phyloP scores from a whole-genome alignment of 2,888 invertebrate species.

The Dioctria linearis region DNA sequence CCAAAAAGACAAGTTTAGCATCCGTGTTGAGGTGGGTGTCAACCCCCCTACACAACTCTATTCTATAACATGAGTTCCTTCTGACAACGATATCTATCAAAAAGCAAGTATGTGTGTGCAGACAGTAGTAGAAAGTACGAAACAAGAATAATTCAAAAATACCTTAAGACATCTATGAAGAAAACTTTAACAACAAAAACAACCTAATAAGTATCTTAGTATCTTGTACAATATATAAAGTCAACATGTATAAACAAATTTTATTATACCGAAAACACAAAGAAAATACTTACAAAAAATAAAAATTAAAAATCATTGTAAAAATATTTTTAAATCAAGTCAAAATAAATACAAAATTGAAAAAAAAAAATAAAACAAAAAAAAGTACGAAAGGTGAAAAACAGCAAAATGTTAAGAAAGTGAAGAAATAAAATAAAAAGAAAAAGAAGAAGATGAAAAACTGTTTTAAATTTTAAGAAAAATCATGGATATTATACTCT shows the following conservation, averaged over 20 bases:
- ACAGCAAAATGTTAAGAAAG: background rate
- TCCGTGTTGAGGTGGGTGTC: too few species aligned
- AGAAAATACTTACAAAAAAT: background rate
- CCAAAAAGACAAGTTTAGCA: too few species aligned
- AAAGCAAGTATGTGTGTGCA: too few species aligned
- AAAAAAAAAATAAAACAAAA: conserved; percentile 12
- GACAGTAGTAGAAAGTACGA: too few species aligned
- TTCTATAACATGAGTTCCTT: too few species aligned
- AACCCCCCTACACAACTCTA: too few species aligned
- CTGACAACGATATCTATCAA: too few species aligned
- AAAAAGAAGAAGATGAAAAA: background rate
- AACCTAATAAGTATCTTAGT: too few species aligned
- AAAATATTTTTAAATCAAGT: background rate
- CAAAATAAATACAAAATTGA: background rate
- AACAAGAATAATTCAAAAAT: too few species aligned
- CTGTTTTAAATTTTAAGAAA: background rate
- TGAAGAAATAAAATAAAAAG: conserved; percentile 1
- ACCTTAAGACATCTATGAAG: too few species aligned
- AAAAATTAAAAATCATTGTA: background rate
- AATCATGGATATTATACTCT: background rate
- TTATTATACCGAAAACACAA: conserved; percentile 13
- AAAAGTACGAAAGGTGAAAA: background rate
- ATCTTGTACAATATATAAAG: too few species aligned
- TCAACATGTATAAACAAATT: background rate
- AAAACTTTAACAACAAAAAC: too few species aligned